These are phyloP conservation scores for Cyphomyrus discorhynchus DNA, from an alignment of 2,113 vertebrate species.

Conservation along the genomic window DNA sequence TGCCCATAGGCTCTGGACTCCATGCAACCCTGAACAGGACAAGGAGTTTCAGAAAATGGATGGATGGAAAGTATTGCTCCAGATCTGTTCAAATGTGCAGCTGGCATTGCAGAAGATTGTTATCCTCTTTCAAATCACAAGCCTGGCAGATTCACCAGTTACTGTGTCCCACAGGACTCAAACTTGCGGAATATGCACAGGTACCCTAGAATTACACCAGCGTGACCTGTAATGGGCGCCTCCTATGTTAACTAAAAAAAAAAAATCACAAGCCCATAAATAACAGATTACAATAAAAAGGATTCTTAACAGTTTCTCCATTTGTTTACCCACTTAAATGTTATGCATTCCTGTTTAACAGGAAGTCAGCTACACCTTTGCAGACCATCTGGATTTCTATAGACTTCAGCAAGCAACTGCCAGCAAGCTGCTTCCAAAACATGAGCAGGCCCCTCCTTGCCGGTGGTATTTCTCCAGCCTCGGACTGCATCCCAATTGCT, in stretches of 20 bases:
- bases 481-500: constrained; percentile 29
- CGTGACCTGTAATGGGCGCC: neutral
- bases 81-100: neutral
- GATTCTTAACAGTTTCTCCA: neutral
- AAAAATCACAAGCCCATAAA: neutral
- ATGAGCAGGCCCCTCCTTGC: neutral
- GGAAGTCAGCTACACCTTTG: neutral
- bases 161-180: neutral
- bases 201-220: neutral
- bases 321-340: neutral
- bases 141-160: neutral
- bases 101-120: neutral
- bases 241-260: neutral
- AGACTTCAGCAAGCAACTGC: neutral
- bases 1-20: neutral
- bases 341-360: neutral
- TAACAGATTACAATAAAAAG: neutral
- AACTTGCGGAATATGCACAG: neutral
- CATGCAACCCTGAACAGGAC: neutral
- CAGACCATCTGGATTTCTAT: neutral
- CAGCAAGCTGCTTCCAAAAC: neutral
- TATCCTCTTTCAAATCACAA: neutral
- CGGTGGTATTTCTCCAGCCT: constrained; percentile 13
- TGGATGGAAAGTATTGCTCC: neutral
- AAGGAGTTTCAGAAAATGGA: neutral